Percentiles rank a stretch among this genome's conserved stretches.
Evolutionary conservation across 2,113 vertebrate genomes (phyloP).

Genomic region (Lepus europaeus): DNA sequence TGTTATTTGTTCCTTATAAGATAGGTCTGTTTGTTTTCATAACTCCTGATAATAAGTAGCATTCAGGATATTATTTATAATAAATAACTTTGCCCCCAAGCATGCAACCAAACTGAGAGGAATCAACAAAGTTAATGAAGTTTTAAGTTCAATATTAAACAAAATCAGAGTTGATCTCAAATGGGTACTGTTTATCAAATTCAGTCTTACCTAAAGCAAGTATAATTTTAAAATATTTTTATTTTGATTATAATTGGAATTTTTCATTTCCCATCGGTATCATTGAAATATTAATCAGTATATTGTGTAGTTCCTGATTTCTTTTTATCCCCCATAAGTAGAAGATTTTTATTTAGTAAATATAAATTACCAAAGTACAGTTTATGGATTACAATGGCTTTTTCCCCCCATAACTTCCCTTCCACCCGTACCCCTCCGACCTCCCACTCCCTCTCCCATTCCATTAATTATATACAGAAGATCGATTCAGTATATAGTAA

Average conservation of each 20-base stretch:
- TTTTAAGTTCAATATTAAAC: slow-evolving; percentile 4
- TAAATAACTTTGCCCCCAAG: slow-evolving; percentile 50
- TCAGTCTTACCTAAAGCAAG: slow-evolving; percentile 42
- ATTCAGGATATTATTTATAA: slow-evolving; percentile 46
- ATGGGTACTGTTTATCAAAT: slow-evolving; percentile 13
- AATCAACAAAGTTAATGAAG: slow-evolving; percentile 35
- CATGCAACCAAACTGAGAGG: slow-evolving; percentile 21
- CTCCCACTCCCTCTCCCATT: too few relatives aligned
- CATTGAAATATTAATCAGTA: slow-evolving; percentile 2
- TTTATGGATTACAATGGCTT: too few relatives aligned
- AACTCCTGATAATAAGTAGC: slow-evolving; percentile 18
- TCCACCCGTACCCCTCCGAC: too few relatives aligned
- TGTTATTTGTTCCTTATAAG: neutral
- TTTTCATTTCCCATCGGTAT: neutral
- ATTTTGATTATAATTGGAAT: slow-evolving; percentile 56
- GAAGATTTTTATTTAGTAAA: too few relatives aligned
- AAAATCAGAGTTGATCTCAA: slow-evolving; percentile 44
- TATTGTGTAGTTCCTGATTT: neutral
- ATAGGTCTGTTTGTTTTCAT: slow-evolving; percentile 6
- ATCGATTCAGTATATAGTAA: too few relatives aligned
- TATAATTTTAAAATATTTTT: slow-evolving; percentile 49
- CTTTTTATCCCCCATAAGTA: neutral
- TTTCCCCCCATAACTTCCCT: too few relatives aligned
- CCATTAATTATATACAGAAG: too few relatives aligned
- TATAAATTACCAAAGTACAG: too few relatives aligned